Evolutionary conservation across 2,797 vertebrate genomes (phyloP), one percentile per base, ranked within the genome.

Genomic region (Pangasius djambal): DNA sequence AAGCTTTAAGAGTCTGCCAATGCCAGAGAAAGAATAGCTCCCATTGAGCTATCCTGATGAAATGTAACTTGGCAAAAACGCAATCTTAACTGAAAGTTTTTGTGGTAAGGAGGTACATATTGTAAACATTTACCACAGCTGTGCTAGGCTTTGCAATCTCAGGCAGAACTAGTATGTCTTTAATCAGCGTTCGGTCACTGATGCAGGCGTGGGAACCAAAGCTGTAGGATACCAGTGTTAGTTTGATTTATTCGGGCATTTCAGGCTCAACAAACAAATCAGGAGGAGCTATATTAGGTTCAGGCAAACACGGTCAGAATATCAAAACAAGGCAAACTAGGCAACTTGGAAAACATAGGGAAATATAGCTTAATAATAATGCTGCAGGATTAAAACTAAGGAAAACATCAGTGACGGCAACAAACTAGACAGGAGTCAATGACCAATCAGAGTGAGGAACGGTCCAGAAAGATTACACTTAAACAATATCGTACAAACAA

Each of bases 331-430:
- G 48, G 75, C 52, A 57, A 81, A 81, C 75, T n/a, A n/a, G 25
- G 72, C 40, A 48, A 50, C 74, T n/a, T n/a, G 48, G 25, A 77
- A 77, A 50, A 50, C 12, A n/a, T 6, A n/a, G 4, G 25, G 25
- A 77, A 44, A 83, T 37, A 59, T 13, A 61, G 61, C 40, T 65
- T 84, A 67, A 69, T 84, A 63, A 52, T 69, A 55, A 78, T 31
- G 48, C 15, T 18, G 28, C 6, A 52, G n/a, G n/a, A n/a, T n/a
- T n/a, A n/a, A 48, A 15, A 12, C 10, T 15, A 77, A 28, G 25
- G 25, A 77, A 77, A n/a, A 77, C 40, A 77, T 61, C 8, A 37
- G 31, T 82, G 79, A 34, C 40, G 22, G 25, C 31, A 82, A 44
- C 31, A 57, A 82, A 20, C 75, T 79, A 79, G 44, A 55, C 25